Base-by-base conservation (phyloP, 2,113 vertebrate species). In the Ammospiza caudacuta region DNA sequence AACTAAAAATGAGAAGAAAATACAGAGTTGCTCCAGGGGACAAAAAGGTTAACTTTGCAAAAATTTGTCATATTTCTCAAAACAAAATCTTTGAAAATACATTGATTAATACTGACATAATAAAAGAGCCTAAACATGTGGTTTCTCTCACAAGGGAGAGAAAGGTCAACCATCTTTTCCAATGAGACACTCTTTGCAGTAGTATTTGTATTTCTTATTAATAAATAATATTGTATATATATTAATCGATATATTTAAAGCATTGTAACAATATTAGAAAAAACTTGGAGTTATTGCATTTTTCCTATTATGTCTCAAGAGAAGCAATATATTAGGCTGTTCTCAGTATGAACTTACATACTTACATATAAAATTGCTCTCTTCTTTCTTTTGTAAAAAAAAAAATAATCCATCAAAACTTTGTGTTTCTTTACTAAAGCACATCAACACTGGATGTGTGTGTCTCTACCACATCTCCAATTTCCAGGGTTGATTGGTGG, bases 401-500 rank as follows among this genome's bases (percentile, higher is more conserved):
- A 27, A 17, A 23, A 47, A 73, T 55, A 78, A 29, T 52, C 4
- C 41, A 15, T 6, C 4, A n/a, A 69, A 82, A 54, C 3, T 5
- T 59, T 44, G 4, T 39, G 1, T 33, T 69, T 43, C 35, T 66
- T 54, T 75, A 27, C 13, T 46, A 54, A 62, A 47, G 2, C 6
- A 39, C 5, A 4, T 62, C 22, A 22, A 9, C 41, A 20, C 12
- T 35, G 35, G 9, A 39, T 31, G 4, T 49, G 47, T 31, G 4
- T 49, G 47, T 27, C 25, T 83, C 22, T 20, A 55, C 11, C 17
- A 58, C 5, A 43, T 6, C 12, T 66, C 28, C 20, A 24, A 1
- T 58, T 62, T 49, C 17, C 14, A 47, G 41, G 11, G 14, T 6
- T 6, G 0, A 4, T 46, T 72, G 7, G 17, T 15, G 3, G 5